Conservation (phyloP, 2,797 vertebrate species). For the Hirundo rustica region DNA sequence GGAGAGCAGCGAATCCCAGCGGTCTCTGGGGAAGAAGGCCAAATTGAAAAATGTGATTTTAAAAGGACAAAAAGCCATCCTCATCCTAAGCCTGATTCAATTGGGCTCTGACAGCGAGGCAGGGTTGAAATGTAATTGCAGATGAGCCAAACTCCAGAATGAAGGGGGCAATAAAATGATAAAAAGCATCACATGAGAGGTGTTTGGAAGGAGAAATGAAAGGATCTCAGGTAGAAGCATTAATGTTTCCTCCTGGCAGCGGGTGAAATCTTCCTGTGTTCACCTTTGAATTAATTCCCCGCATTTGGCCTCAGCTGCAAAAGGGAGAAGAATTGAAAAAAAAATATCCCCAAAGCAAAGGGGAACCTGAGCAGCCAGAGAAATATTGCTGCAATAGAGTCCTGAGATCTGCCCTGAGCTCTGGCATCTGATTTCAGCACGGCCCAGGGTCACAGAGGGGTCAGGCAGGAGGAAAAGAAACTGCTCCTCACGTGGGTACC, state of each 20-base stretch:
- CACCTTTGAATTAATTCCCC: background rate
- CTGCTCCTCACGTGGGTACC: too few species aligned
- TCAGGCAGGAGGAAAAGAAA: background rate
- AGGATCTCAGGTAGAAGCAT: background rate
- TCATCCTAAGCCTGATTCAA: background rate
- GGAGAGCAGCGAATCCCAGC: background rate
- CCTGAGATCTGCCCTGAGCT: background rate
- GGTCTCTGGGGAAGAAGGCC: background rate
- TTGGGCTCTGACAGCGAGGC: background rate
- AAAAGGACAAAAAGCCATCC: background rate
- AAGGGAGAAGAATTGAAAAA: background rate
- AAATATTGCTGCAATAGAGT: background rate
- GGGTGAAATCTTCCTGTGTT: background rate
- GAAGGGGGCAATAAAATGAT: background rate
- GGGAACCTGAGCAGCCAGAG: background rate
- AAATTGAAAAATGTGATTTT: background rate
- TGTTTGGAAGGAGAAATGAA: background rate
- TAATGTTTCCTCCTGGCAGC: background rate
- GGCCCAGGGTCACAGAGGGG: background rate
- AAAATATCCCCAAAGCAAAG: background rate
- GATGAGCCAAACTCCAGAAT: background rate
- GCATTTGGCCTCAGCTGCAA: background rate
- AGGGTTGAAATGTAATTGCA: background rate
- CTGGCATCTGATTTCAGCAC: background rate
- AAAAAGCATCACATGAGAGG: background rate